Evolutionary conservation across 2,888 invertebrate genomes (phyloP), one percentile per base, ranked within the genome.

Genomic region (Scaptomyza polygonia): DNA sequence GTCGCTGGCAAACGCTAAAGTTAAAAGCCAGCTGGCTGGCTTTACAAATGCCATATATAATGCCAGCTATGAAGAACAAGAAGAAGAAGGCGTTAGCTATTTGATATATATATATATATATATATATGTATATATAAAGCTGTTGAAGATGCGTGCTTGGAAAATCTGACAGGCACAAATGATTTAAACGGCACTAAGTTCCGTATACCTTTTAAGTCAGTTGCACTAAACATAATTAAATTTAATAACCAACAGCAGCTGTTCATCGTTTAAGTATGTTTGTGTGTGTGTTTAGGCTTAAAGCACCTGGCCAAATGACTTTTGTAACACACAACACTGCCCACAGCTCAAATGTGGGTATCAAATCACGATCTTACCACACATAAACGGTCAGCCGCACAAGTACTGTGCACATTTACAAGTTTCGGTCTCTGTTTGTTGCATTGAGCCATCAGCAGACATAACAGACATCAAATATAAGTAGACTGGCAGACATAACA

Each of bases 401-500:
- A 71, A 76, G 71, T 57, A 69, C 68, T 67, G 66, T 73, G 78
- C 74, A 81, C 63, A 86, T 56, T 78, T 64, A 69, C 59, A 64
- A 68, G 77, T 65, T 67, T 49, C 16, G 54, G 29, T 48, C 44
- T 64, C 32, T 43, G 39, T 51, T 9, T 43, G 45, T 54, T 36
- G 25, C 48, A 14, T 44, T 42, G 64, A 78, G 67, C 53, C 70
- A 72, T 86, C 72, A 77, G 70, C 54, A 67, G 72, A 78, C 68
- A 86, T 78, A 84, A 78, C n/a, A n/a, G n/a, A 68, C 85, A 86
- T 88, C 81, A 84, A 84, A 84, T 81, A 70, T 84, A 81, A 84
- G 83, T 86, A 84, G 86, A 86, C 82, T 61, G 67, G 62, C 77
- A 63, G 67, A 72, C 59, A 42, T 9, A 9, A 30, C 63, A 61